Base-by-base conservation (phyloP, 2,888 invertebrate species). In the Lepidonotus clava region DNA sequence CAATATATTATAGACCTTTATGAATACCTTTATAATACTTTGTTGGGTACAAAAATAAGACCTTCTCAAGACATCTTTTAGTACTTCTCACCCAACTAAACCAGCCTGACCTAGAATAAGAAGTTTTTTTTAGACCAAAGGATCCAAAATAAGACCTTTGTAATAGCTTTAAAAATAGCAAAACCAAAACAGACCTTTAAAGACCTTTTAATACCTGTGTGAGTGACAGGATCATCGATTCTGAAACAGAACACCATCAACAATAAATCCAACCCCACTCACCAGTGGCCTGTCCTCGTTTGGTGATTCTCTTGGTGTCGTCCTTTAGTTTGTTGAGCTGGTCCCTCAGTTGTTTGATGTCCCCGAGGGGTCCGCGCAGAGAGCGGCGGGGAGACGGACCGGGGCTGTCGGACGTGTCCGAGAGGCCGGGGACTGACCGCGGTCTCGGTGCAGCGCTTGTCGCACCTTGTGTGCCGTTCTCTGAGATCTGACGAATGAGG, bases 401-500 rank as follows among this genome's bases (percentile, higher is more conserved):
- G 6, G n/a, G 66, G 66, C 28, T 66, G 14, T 24, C 66, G 28
- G 6, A n/a, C n/a, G 24, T 66, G 28, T 6, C 28, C 6, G n/a
- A n/a, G 46, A 8, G 46, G 18, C 46, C 18, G 8, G 46, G 18
- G 11, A 18, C 14, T 51, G 18, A 14, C 18, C 18, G n/a, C n/a
- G n/a, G n/a, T 14, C 18, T 24, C 18, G 11, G 18, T 21, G 66
- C 24, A 21, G 14, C 28, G 8, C 8, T 21, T 21, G 66, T 21
- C 11, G 66, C n/a, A n/a, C n/a, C n/a, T n/a, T n/a, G n/a, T n/a
- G n/a, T 18, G 28, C 32, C 83, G 6, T 36, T 5, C 11, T 71
- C 36, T 1, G 71, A 36, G 56, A 87, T 88, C 86, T 87, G 90
- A 28, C 87, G 46, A 11, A 91, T 77, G 0, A 92, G 86, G 61